Conservation (phyloP, 1,140 invertebrate species). For the Cephus cinctus region DNA sequence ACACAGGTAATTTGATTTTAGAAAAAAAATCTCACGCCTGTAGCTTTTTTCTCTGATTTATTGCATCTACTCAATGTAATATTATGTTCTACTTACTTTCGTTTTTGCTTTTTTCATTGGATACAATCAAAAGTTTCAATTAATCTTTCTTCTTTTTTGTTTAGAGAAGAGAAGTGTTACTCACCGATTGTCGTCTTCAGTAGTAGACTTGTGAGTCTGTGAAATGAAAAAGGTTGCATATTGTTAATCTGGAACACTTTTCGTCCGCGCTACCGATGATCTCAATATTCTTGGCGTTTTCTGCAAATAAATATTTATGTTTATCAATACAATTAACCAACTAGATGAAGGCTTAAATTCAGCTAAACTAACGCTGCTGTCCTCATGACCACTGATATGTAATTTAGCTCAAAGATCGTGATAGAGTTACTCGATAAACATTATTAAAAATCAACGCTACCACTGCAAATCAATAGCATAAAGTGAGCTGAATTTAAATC, state of each 20-base stretch:
- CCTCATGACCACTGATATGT: too few species aligned
- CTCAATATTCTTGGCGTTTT: slow-evolving; percentile 44
- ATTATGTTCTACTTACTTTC: not conserved
- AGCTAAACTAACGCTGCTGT: not conserved
- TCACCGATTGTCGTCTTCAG: slow-evolving; percentile 19
- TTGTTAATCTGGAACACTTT: slow-evolving; percentile 38
- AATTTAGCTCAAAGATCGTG: too few species aligned
- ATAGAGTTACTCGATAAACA: not conserved
- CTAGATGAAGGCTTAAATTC: not conserved
- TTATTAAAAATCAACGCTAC: not conserved
- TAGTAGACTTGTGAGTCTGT: slow-evolving; percentile 41
- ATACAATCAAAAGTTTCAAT: too few species aligned
- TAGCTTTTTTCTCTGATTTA: too few species aligned
- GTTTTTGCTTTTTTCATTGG: slow-evolving; percentile 3
- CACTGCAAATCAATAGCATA: too few species aligned
- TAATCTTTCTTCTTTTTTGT: slow-evolving; percentile 7
- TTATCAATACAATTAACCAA: too few species aligned
- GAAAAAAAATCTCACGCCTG: too few species aligned
- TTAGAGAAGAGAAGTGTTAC: not conserved
- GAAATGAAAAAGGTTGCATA: slow-evolving; percentile 51
- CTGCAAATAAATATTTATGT: slow-evolving; percentile 34
- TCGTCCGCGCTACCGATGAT: slow-evolving; percentile 37
- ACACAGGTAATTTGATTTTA: not conserved
- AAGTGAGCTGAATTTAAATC: slow-evolving; percentile 12
- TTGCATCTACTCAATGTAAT: too few species aligned